These are phyloP conservation scores for Xylota sylvarum DNA, from an alignment of 2,888 invertebrate species.

Conservation along the genomic window DNA sequence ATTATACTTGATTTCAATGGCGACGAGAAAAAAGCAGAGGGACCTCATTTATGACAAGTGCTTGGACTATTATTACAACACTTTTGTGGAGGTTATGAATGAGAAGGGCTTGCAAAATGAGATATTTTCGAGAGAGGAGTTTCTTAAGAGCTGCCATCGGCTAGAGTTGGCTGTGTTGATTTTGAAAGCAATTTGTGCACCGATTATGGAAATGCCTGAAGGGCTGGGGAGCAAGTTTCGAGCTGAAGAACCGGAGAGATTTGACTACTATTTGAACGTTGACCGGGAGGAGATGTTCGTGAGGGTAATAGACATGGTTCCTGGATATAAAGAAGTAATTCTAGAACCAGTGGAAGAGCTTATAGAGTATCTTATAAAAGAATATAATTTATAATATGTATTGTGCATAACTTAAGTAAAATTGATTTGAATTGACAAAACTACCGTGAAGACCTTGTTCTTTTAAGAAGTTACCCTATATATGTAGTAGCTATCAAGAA, in stretches of 20 bases:
- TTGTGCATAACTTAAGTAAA: not conserved
- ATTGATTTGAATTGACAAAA: too few species aligned
- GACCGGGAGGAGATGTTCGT: conserved; percentile 84
- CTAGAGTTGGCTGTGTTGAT: conserved; percentile 82
- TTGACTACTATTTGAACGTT: conserved; percentile 83
- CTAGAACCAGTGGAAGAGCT: conserved; percentile 81
- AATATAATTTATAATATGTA: not conserved
- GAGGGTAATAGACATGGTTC: conserved; percentile 82
- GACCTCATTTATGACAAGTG: conserved; percentile 81
- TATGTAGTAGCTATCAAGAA: too few species aligned
- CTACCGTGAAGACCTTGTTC: too few species aligned
- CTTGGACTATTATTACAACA: conserved; percentile 84
- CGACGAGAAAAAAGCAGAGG: conserved; percentile 83
- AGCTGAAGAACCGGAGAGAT: conserved; percentile 81
- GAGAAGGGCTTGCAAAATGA: conserved; percentile 69
- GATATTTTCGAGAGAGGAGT: conserved; percentile 81
- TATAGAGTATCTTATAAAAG: conserved; percentile 79
- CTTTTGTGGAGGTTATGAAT: conserved; percentile 79
- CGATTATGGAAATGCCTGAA: conserved; percentile 82
- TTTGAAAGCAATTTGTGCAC: conserved; percentile 83
- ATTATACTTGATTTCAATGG: conserved; percentile 85
- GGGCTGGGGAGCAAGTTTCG: conserved; percentile 82
- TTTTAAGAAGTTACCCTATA: too few species aligned
- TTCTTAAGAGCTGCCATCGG: conserved; percentile 81
- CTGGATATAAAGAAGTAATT: conserved; percentile 81